These are phyloP conservation scores for Agrotis ipsilon DNA, from an alignment of 2,888 invertebrate species.

Conservation along the genomic window DNA sequence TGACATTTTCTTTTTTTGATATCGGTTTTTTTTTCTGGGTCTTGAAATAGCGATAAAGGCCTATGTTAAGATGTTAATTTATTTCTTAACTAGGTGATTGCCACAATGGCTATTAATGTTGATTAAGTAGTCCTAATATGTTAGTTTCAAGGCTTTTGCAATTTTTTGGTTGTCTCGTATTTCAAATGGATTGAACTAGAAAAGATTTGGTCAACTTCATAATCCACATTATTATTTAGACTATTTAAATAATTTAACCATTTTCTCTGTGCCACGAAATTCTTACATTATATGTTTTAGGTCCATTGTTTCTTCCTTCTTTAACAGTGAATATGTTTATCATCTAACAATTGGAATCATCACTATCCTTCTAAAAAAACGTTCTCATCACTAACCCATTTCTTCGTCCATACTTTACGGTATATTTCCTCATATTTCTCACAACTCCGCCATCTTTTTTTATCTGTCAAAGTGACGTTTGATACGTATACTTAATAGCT, in stretches of 20 bases:
- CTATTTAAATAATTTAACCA: too few relatives aligned
- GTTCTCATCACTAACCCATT: neutral
- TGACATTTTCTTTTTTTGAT: neutral
- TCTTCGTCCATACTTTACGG: neutral
- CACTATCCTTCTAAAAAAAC: neutral
- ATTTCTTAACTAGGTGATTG: neutral
- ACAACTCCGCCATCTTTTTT: neutral
- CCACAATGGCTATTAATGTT: neutral
- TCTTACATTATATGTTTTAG: too few relatives aligned
- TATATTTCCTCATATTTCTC: conserved; percentile 3
- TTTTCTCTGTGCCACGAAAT: too few relatives aligned
- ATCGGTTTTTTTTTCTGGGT: neutral
- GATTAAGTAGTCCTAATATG: neutral
- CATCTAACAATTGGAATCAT: neutral
- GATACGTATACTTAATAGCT: conserved; percentile 8
- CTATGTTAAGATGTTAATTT: neutral
- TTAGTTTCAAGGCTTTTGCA: too few relatives aligned
- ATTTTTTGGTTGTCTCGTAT: too few relatives aligned
- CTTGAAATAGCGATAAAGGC: neutral
- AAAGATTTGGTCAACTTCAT: too few relatives aligned
- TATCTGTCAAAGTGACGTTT: conserved; percentile 27
- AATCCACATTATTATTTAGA: too few relatives aligned
- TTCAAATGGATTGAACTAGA: too few relatives aligned
- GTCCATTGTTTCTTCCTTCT: too few relatives aligned
- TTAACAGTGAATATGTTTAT: neutral